Evolutionary conservation across 2,888 invertebrate species (phyloP).

Genomic region (Drosophila maculinotata): DNA sequence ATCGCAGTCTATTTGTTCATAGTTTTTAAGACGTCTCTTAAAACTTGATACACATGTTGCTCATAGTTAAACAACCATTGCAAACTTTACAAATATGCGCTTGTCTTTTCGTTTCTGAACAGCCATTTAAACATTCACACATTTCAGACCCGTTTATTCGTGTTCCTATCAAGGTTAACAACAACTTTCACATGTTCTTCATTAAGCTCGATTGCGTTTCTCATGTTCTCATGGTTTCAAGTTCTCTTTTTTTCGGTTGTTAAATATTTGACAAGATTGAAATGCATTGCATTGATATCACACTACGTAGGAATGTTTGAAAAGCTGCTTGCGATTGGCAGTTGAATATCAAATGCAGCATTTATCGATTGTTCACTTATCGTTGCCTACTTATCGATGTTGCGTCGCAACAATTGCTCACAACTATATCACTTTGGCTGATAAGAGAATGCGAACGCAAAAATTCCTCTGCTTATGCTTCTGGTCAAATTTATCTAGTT

Average conservation of each 20-base stretch:
- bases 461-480: background rate
- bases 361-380: background rate
- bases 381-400: background rate
- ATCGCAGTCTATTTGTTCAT: no score
- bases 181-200: background rate
- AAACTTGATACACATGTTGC: background rate
- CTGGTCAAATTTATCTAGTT: background rate
- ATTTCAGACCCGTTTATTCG: no score
- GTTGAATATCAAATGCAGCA: background rate
- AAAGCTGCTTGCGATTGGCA: no score
- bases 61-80: background rate
- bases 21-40: no score
- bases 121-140: no score
- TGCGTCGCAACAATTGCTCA: background rate
- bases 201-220: background rate
- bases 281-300: no score
- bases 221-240: background rate
- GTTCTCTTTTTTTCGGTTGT: no score
- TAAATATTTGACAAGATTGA: no score
- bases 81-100: background rate
- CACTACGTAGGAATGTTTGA: no score
- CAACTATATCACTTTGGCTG: no score
- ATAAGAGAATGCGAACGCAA: background rate
- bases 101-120: background rate
- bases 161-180: constrained; percentile 27